phyloP scores from a whole-genome alignment of 2,113 vertebrate species.

The Rutilus rutilus region DNA sequence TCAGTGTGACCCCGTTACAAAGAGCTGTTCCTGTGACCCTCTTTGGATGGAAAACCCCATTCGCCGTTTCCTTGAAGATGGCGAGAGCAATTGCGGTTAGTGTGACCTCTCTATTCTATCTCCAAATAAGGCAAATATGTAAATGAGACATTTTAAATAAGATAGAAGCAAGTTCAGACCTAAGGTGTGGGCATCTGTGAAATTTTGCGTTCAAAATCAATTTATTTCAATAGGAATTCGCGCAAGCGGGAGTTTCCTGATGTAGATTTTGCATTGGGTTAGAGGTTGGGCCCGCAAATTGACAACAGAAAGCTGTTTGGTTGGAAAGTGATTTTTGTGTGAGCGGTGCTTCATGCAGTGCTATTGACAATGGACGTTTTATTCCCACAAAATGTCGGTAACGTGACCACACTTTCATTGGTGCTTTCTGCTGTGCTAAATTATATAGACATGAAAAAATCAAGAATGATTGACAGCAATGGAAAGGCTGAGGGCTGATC shows the following conservation, averaged over 20 bases:
- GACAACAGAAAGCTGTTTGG: neutral
- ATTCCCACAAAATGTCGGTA: neutral
- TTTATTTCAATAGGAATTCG: neutral
- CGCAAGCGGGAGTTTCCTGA: neutral
- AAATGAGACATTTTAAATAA: neutral
- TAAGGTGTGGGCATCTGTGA: neutral
- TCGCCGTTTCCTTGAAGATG: slow-evolving; percentile 78
- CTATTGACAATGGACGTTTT: neutral
- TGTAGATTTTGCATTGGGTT: neutral
- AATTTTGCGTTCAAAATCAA: neutral
- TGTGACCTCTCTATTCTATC: neutral
- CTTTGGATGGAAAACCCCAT: slow-evolving; percentile 91
- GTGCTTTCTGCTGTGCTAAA: neutral
- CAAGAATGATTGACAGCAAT: neutral
- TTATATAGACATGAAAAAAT: neutral
- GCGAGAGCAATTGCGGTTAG: slow-evolving; percentile 90
- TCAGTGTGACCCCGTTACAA: slow-evolving; percentile 88
- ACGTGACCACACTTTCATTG: neutral
- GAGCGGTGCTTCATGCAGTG: neutral
- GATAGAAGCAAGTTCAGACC: neutral
- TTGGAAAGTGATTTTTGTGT: neutral
- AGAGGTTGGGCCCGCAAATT: neutral
- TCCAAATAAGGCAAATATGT: neutral
- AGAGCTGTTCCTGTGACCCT: slow-evolving; percentile 85
- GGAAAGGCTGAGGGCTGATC: neutral